These are phyloP conservation scores for Aporophyla nigra DNA, from an alignment of 2,888 invertebrate genomes.

Conservation along the genomic window DNA sequence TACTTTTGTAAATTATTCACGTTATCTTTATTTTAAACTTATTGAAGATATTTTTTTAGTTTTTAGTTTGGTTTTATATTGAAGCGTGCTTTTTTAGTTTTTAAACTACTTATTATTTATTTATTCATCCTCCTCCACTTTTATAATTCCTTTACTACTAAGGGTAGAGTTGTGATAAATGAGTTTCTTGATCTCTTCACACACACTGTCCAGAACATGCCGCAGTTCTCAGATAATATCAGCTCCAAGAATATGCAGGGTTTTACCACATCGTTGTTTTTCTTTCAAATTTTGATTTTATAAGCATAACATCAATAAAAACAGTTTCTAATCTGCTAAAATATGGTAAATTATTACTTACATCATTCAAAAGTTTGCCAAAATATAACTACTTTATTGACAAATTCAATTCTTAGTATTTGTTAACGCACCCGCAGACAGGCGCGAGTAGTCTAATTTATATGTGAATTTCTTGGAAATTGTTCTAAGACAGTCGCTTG, in stretches of 20 bases:
- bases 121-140: background rate
- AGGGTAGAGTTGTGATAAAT: background rate
- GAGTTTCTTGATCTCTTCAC: background rate
- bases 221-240: background rate
- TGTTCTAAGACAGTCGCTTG: no score
- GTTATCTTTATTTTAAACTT: no score
- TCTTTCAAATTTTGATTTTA: background rate
- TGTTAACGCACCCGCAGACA: no score
- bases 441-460: no score
- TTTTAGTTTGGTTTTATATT: no score
- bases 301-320: constrained; percentile 14
- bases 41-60: no score
- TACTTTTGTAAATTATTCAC: no score
- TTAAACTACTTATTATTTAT: no score
- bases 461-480: no score
- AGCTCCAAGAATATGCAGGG: background rate
- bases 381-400: background rate
- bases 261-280: constrained; percentile 10
- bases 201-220: background rate
- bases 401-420: constrained; percentile 6
- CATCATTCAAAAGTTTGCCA: background rate
- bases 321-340: constrained; percentile 8
- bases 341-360: constrained; percentile 10
- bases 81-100: no score
- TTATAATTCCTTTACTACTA: background rate